Conservation (phyloP, 2,888 invertebrate species). For the Dexiosoma caninum region DNA sequence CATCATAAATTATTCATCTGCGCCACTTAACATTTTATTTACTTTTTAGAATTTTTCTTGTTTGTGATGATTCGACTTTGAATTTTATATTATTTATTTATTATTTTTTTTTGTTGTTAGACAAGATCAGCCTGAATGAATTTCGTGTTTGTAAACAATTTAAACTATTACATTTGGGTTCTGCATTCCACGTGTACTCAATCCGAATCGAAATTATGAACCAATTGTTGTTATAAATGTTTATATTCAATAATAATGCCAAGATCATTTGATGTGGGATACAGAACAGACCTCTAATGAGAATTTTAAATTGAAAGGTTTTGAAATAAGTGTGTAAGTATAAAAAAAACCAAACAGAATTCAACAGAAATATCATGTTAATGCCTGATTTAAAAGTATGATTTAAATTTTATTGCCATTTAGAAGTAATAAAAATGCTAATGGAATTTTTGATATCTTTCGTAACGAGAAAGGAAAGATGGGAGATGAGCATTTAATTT, state of each 20-base stretch:
- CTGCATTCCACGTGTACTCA: no score
- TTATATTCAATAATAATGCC: no score
- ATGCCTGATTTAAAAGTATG: neutral
- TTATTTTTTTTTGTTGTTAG: neutral
- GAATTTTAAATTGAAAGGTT: neutral
- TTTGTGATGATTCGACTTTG: neutral
- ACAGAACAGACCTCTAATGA: neutral
- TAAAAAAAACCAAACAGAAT: no score
- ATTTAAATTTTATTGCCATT: no score
- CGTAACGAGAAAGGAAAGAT: neutral
- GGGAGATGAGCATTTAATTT: no score
- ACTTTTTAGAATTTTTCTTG: neutral
- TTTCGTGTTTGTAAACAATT: no score
- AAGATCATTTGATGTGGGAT: neutral
- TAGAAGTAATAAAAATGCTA: neutral
- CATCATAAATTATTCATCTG: slow-evolving; percentile 11
- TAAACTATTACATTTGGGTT: no score
- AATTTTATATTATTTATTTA: neutral
- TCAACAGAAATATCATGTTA: no score
- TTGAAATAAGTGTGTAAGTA: neutral
- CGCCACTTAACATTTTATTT: neutral
- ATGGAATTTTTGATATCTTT: neutral
- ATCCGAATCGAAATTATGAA: no score
- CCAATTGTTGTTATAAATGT: no score
- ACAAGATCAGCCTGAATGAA: no score